phyloP scores from a whole-genome alignment of 1,140 invertebrate species.

The Neodiprion lecontei region DNA sequence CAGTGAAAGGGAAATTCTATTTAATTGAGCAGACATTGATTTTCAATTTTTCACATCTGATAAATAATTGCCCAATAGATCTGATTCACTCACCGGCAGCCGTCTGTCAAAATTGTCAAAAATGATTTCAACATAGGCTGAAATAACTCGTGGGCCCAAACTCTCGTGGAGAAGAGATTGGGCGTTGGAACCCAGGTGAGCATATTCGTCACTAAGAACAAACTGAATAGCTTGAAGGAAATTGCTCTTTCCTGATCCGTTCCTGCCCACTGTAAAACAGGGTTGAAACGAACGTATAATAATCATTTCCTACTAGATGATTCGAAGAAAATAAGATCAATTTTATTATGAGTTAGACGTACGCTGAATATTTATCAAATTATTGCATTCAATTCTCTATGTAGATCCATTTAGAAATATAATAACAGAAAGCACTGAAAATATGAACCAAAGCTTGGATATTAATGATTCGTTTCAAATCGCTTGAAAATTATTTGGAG shows the following conservation, averaged over 20 bases:
- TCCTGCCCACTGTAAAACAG: slow-evolving; percentile 76
- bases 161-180: slow-evolving; percentile 97
- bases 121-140: slow-evolving; percentile 99
- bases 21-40: neutral
- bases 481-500: no score
- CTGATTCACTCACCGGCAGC: slow-evolving; percentile 77
- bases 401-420: slow-evolving; percentile 13
- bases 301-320: neutral
- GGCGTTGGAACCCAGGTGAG: slow-evolving; percentile 92
- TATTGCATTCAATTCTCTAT: no score
- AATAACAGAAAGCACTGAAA: slow-evolving; percentile 1
- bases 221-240: slow-evolving; percentile 99
- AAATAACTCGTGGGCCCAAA: slow-evolving; percentile 93
- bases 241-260: slow-evolving; percentile 99
- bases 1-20: no score
- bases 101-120: slow-evolving; percentile 99
- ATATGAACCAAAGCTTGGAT: neutral
- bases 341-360: no score
- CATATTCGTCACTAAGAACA: slow-evolving; percentile 99
- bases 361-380: no score
- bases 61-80: neutral
- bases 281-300: slow-evolving; percentile 26
- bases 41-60: slow-evolving; percentile 22
- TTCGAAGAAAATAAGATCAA: no score
- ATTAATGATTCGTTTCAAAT: no score